Evolutionary conservation across 1,140 invertebrate genomes (phyloP), one percentile per base, ranked within the genome.

Genomic region (Centruroides vittatus): DNA sequence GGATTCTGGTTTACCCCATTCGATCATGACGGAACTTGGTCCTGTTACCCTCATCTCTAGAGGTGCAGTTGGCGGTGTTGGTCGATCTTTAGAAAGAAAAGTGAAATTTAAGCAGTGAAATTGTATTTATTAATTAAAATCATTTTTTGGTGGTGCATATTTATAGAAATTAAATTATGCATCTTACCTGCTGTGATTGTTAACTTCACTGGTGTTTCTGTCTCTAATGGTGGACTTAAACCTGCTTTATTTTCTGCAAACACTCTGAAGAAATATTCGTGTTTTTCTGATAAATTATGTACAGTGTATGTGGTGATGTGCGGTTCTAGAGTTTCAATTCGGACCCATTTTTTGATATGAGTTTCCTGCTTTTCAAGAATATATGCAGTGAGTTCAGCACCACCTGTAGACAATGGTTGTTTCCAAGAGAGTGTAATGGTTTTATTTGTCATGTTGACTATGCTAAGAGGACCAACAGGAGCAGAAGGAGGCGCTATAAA

Each of bases 141-240:
- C 8, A 6, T 41, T 41, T 41, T 41, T 8, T 0, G 8, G 41
- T 41, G 23, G 0, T 23, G 23, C 23, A 23, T 23, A 23, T 23
- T 23, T 23, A 23, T 23, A 23, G 41, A 41, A 41, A 41, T 41
- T 41, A 6, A 41, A 41, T 41, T 41, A 41, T 41, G 23, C 13
- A 67, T 83, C 86, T 85, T 78, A 97, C 93, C 92, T 67, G 93
- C 94, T 77, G 94, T 90, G 73, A 91, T 93, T 76, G 92, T 90
- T 13, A 98, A 81, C 63, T 83, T 81, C 48, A 96, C 83, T 6
- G 76, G 65, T 61, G 82, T 79, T 65, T 88, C 87, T 47, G 89
- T 86, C 65, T 82, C 79, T 11, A 87, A 80, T 57, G 88, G 84
- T 68, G 83, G 78, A 72, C 91, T 88, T 41, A 90, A 73, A 13